Evolutionary conservation across 2,797 vertebrate genomes (phyloP), one percentile per base, ranked within the genome.

Genomic region (Glossophaga mutica): DNA sequence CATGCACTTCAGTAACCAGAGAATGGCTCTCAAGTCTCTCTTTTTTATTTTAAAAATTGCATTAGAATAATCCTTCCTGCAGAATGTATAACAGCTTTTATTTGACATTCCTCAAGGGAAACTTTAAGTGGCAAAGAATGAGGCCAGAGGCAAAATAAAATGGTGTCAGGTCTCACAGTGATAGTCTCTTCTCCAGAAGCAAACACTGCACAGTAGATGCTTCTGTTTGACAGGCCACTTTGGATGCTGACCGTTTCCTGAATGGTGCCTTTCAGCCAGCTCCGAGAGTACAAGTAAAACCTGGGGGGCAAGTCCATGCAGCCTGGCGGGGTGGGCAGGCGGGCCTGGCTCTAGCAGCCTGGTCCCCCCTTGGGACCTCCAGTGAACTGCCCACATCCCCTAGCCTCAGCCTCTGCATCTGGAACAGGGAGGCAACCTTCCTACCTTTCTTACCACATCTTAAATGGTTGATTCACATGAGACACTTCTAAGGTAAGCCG

Each of bases 81-180:
- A 46, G 37, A 65, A 39, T n/a, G 65, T 71, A 16, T 70, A 68
- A 34, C 62, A 42, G 44, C n/a, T 4, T 74, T 87, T 76, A 50
- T 89, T 96, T 91, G 74, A 81, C 92, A 83, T 91, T 91, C 96
- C 96, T 84, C 87, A 11, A 71, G 92, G 91, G 96, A 91, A 85
- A 65, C 46, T 77, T 82, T 82, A 88, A 85, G 68, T 83, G 87
- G 29, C 76, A 76, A 79, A 83, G 62, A 96, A 97, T 9, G 74
- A 96, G 96, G 95, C 87, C 96, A 95, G 90, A 83, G 55, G 85
- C 46, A 34, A 91, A 92, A 83, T 21, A 57, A 91, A 96, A 93
- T 4, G 15, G 74, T 81, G 95, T 93, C 96, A 93, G 57, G 57
- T 91, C 96, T 96, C 76, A 22, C 34, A 67, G 78, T 46, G 67